These are phyloP conservation scores for Podilymbus podiceps DNA, from an alignment of 2,113 vertebrate genomes.

Conservation along the genomic window DNA sequence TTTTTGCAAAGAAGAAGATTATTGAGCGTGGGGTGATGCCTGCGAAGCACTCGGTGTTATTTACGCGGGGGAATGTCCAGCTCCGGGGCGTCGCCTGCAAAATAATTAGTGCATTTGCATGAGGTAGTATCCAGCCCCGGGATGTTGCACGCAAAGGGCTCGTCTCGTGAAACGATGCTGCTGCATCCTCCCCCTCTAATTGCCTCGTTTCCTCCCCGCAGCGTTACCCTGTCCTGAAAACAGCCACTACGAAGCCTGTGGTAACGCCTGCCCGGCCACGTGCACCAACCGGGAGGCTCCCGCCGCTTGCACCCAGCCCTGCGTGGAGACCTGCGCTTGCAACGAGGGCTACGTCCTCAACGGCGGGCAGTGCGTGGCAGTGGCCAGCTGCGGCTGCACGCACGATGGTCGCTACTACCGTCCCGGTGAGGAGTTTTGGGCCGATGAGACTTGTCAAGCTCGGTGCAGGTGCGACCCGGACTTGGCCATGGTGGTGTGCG, in stretches of 20 bases:
- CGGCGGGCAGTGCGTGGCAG: background rate
- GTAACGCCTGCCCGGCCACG: slow-evolving; percentile 60
- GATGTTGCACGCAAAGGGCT: no score
- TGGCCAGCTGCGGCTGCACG: slow-evolving; percentile 60
- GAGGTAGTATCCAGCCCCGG: background rate
- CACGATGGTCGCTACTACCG: background rate
- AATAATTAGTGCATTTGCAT: no score
- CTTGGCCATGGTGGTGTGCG: slow-evolving; percentile 62
- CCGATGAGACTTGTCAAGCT: background rate
- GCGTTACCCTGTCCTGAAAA: slow-evolving; percentile 60
- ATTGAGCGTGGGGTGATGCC: accelerated
- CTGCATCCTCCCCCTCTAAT: background rate
- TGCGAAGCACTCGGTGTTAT: accelerated
- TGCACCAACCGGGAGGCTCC: background rate
- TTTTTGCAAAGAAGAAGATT: background rate
- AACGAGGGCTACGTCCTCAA: slow-evolving; percentile 48
- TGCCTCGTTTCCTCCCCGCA: background rate
- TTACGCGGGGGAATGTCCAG: background rate
- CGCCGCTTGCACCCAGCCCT: background rate
- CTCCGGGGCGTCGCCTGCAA: accelerated
- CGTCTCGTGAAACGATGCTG: accelerated
- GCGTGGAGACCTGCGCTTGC: slow-evolving; percentile 72
- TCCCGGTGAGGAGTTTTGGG: slow-evolving; percentile 55
- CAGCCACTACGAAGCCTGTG: slow-evolving; percentile 75
- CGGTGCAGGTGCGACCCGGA: slow-evolving; percentile 49